phyloP scores from a whole-genome alignment of 2,888 invertebrate genomes.

The Epicampocera succincta region DNA sequence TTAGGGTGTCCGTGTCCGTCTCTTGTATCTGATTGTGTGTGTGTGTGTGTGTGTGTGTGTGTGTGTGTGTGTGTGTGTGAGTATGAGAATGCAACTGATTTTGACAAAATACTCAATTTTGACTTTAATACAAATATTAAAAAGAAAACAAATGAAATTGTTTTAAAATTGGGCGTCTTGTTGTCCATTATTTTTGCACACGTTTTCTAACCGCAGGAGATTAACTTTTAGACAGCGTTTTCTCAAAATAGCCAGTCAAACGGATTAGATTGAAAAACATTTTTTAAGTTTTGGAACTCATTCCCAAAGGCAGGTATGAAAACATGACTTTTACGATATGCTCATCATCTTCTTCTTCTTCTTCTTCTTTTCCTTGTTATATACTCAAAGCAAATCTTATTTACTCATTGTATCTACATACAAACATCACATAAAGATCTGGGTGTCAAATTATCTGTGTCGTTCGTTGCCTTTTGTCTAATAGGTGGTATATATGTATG shows the following conservation, averaged over 20 bases:
- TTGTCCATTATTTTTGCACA: conserved; percentile 69
- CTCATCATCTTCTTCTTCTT: too few relatives aligned
- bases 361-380: neutral
- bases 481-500: too few relatives aligned
- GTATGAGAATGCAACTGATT: conserved; percentile 13
- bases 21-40: neutral
- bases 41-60: neutral
- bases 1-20: neutral
- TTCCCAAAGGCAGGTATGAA: conserved; percentile 14
- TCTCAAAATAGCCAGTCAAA: conserved; percentile 1
- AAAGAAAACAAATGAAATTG: conserved; percentile 25
- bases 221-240: conserved; percentile 72
- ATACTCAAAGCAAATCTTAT: neutral
- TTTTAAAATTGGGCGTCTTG: conserved; percentile 70
- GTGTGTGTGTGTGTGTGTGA: neutral
- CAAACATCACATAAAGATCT: conserved; percentile 1
- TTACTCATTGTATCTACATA: neutral
- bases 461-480: neutral
- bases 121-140: conserved; percentile 60
- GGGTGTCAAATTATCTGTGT: conserved; percentile 15
- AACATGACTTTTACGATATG: conserved; percentile 8
- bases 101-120: conserved; percentile 58
- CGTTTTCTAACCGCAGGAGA: conserved; percentile 74
- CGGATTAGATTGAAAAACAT: conserved; percentile 24
- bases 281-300: conserved; percentile 11